Evolutionary conservation across 2,888 invertebrate species (phyloP).

Genomic region (Proisotoma minuta): DNA sequence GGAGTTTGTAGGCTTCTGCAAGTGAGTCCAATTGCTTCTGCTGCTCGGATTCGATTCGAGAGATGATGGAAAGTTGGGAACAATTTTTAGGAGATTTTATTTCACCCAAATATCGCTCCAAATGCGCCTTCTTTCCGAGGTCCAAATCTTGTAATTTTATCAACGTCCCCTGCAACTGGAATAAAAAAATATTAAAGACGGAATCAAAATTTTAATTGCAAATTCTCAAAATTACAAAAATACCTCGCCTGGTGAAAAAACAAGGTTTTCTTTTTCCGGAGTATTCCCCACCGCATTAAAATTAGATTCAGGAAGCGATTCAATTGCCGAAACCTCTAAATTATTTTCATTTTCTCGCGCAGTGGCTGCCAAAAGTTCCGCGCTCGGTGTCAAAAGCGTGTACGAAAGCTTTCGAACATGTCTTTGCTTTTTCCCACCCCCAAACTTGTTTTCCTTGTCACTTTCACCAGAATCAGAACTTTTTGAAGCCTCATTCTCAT

Average conservation of each 20-base stretch:
- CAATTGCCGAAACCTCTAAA: too few species aligned
- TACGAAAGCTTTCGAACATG: constrained; percentile 70
- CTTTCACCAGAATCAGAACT: constrained; percentile 28
- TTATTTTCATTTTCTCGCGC: too few species aligned
- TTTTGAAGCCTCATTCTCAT: background rate
- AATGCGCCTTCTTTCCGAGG: constrained; percentile 29
- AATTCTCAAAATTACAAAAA: too few species aligned
- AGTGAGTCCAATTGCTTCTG: constrained; percentile 61
- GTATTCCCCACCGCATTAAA: too few species aligned
- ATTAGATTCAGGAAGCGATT: too few species aligned
- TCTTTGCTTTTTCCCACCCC: constrained; percentile 13
- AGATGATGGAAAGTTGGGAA: background rate
- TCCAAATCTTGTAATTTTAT: constrained; percentile 9
- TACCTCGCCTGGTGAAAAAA: too few species aligned
- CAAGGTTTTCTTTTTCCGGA: too few species aligned
- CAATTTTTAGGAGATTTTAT: background rate
- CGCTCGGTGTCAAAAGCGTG: constrained; percentile 70
- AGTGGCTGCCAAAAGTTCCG: constrained; percentile 60
- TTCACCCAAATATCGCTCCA: constrained; percentile 35
- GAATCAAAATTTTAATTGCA: too few species aligned
- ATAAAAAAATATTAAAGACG: background rate
- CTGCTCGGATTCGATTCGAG: constrained; percentile 57
- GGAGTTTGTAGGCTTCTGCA: constrained; percentile 61
- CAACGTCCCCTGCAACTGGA: constrained; percentile 7
- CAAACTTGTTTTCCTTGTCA: constrained; percentile 28